Conservation (phyloP, 2,888 invertebrate genomes). For the Ophion obscuratus region DNA sequence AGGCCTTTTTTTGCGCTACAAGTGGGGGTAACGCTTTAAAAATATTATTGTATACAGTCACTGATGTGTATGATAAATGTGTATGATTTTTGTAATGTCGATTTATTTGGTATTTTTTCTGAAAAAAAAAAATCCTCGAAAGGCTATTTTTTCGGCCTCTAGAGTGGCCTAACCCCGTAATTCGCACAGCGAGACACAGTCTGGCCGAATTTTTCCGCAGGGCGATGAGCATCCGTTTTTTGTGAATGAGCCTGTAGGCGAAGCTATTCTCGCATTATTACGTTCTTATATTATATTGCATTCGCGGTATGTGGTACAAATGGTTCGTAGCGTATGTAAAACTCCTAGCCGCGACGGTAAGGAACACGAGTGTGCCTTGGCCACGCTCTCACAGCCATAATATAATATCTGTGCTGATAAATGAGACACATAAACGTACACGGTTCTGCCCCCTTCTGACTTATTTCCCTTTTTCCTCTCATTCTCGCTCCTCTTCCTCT, state of each 20-base stretch:
- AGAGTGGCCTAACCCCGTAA: too few species aligned
- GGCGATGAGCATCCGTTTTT: background rate
- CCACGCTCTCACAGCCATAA: conserved; percentile 78
- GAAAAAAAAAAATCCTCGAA: too few species aligned
- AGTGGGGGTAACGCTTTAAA: too few species aligned
- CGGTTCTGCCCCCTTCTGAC: conserved; percentile 71
- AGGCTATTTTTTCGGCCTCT: too few species aligned
- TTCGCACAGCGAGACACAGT: background rate
- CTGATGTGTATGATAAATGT: too few species aligned
- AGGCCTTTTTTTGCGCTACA: too few species aligned
- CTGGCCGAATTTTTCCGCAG: background rate
- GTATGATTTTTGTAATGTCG: too few species aligned
- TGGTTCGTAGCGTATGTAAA: conserved; percentile 81
- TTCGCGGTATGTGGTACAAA: conserved; percentile 77
- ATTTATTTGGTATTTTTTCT: too few species aligned
- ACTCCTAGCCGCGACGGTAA: conserved; percentile 78
- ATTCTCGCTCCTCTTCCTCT: conserved; percentile 26
- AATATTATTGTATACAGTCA: too few species aligned
- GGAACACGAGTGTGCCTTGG: conserved; percentile 66
- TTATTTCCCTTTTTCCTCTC: conserved; percentile 25
- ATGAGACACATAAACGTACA: conserved; percentile 83
- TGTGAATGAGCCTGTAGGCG: conserved; percentile 25
- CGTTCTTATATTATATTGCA: conserved; percentile 82
- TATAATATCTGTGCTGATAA: conserved; percentile 83
- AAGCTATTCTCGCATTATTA: conserved; percentile 78